phyloP scores from a whole-genome alignment of 2,113 vertebrate genomes.

The Mirounga angustirostris region DNA sequence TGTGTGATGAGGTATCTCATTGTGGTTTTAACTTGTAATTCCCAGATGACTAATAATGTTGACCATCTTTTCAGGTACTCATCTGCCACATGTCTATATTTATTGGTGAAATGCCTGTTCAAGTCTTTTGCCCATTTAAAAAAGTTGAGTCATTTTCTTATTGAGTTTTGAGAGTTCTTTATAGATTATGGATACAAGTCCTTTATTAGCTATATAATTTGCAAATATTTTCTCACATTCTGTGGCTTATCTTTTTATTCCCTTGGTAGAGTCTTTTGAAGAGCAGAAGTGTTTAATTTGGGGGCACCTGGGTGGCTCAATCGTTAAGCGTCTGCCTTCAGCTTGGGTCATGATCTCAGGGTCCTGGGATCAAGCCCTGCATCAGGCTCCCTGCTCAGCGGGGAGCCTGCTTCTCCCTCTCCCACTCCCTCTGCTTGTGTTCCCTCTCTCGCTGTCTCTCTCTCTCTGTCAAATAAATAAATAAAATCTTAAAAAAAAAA shows the following conservation, averaged over 20 bases:
- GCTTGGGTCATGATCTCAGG: too few relatives aligned
- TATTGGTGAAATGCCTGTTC: not conserved
- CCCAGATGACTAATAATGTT: not conserved
- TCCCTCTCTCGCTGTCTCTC: too few relatives aligned
- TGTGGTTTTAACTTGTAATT: not conserved
- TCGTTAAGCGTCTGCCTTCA: too few relatives aligned
- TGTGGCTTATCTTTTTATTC: not conserved
- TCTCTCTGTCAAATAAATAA: too few relatives aligned
- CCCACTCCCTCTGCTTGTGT: too few relatives aligned
- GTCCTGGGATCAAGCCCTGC: too few relatives aligned
- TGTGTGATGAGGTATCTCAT: not conserved
- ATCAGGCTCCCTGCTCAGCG: too few relatives aligned
- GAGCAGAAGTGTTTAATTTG: not conserved
- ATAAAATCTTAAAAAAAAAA: too few relatives aligned
- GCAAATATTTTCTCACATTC: conserved; percentile 12
- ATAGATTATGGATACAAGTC: not conserved
- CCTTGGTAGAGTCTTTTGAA: not conserved
- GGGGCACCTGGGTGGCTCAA: too few relatives aligned
- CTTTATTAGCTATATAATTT: not conserved
- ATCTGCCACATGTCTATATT: not conserved
- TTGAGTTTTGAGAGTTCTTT: not conserved
- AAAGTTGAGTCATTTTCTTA: not conserved
- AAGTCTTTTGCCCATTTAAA: not conserved
- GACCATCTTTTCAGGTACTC: not conserved
- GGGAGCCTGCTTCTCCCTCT: too few relatives aligned